A percentile compares a stretch with the other conserved stretches of the same genome.
phyloP scores from a whole-genome alignment of 2,113 vertebrate species.

The Propithecus coquereli region DNA sequence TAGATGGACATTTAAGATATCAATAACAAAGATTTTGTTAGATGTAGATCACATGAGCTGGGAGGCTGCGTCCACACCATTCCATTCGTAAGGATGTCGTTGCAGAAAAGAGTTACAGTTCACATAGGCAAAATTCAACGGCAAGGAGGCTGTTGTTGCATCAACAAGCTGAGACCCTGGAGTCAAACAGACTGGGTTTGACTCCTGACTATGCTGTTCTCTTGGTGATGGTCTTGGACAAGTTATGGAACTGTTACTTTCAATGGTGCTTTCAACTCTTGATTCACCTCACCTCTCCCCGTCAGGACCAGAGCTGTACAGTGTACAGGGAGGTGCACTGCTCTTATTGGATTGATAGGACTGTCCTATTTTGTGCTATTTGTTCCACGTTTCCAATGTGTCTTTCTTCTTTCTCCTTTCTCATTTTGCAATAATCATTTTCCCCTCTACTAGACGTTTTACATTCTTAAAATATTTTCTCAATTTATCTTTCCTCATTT shows the following conservation, averaged over 20 bases:
- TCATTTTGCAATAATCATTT: neutral
- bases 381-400: neutral
- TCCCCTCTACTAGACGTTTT: neutral
- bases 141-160: accelerated
- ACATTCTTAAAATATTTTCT: neutral
- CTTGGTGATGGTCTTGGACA: neutral
- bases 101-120: neutral
- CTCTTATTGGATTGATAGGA: neutral
- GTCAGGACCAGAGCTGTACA: neutral
- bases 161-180: neutral
- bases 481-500: neutral
- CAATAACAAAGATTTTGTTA: neutral
- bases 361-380: no score
- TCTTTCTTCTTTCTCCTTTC: neutral
- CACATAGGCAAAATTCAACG: neutral
- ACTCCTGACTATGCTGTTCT: neutral
- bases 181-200: neutral
- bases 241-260: neutral
- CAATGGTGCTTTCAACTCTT: neutral
- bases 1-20: neutral
- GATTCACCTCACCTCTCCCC: accelerated
- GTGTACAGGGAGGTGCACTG: accelerated
- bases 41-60: neutral
- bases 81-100: accelerated
- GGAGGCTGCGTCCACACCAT: accelerated